Conservation (phyloP, 2,888 invertebrate species). For the Epirrhoe alternata region DNA sequence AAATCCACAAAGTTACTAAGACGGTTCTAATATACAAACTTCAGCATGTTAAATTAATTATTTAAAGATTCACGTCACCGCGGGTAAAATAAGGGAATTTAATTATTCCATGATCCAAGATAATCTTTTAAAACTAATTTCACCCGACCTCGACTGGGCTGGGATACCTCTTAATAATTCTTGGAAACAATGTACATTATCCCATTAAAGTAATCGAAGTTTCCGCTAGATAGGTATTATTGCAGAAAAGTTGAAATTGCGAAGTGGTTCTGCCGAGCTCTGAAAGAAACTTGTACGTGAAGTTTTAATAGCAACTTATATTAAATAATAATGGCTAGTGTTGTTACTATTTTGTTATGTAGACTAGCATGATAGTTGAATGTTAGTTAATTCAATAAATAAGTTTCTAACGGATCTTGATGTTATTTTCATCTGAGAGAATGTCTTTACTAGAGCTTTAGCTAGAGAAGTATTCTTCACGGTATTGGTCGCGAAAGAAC, state of each 20-base stretch:
- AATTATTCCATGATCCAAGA: not conserved
- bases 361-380: not conserved
- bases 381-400: too few relatives aligned
- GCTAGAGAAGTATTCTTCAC: too few relatives aligned
- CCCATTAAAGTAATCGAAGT: constrained; percentile 36
- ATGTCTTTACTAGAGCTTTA: too few relatives aligned
- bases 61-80: not conserved
- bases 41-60: not conserved
- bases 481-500: too few relatives aligned
- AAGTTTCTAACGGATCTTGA: too few relatives aligned
- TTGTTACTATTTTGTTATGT: not conserved
- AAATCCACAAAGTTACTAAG: not conserved
- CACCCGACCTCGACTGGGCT: not conserved
- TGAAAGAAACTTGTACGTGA: constrained; percentile 12
- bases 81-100: not conserved
- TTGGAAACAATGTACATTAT: constrained; percentile 28
- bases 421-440: too few relatives aligned
- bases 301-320: constrained; percentile 15
- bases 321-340: constrained; percentile 7
- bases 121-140: constrained; percentile 10
- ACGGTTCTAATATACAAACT: not conserved
- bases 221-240: constrained; percentile 16
- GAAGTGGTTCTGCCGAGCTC: constrained; percentile 28
- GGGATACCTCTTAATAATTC: constrained; percentile 30
- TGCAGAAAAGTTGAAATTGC: constrained; percentile 44